Percentiles rank a stretch among this genome's conserved stretches.
These are phyloP conservation scores for Sycophila texana DNA, from an alignment of 2,888 invertebrate species.

Conservation along the genomic window DNA sequence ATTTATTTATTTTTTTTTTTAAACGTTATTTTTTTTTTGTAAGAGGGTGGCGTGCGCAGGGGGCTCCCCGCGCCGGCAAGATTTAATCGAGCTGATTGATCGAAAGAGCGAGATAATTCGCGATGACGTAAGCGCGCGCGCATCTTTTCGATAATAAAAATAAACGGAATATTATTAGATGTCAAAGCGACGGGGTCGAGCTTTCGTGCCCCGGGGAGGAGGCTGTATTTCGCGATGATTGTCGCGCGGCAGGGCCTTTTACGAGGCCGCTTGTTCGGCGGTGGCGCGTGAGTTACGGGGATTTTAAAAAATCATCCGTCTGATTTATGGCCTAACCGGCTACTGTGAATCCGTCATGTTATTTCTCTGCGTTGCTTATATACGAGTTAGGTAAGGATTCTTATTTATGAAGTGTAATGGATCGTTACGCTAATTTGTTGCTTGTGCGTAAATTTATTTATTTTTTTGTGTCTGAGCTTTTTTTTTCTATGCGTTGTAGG, in stretches of 20 bases:
- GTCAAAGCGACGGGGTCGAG: background rate
- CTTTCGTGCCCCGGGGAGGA: background rate
- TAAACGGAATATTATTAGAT: constrained; percentile 44
- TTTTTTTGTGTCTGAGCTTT: background rate
- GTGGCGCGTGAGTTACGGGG: constrained; percentile 6
- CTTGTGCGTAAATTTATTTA: background rate
- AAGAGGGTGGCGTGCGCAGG: background rate
- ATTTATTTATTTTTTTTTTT: too few relatives aligned
- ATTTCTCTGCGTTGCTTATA: constrained; percentile 10
- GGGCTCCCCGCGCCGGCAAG: constrained; percentile 12
- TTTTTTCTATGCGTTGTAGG: background rate
- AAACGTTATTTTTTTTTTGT: too few relatives aligned
- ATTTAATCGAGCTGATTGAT: constrained; percentile 37
- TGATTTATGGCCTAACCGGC: constrained; percentile 7
- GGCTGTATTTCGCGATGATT: too few relatives aligned
- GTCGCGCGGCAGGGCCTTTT: too few relatives aligned
- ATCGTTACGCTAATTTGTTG: too few relatives aligned
- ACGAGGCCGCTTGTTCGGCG: too few relatives aligned
- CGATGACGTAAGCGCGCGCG: constrained; percentile 43
- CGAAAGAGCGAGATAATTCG: constrained; percentile 39
- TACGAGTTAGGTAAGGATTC: background rate
- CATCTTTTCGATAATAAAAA: constrained; percentile 47
- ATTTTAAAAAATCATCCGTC: constrained; percentile 1
- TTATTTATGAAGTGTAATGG: constrained; percentile 21
- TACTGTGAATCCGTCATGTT: background rate